Evolutionary conservation across 2,888 invertebrate species (phyloP).

Genomic region (Nomada flava): DNA sequence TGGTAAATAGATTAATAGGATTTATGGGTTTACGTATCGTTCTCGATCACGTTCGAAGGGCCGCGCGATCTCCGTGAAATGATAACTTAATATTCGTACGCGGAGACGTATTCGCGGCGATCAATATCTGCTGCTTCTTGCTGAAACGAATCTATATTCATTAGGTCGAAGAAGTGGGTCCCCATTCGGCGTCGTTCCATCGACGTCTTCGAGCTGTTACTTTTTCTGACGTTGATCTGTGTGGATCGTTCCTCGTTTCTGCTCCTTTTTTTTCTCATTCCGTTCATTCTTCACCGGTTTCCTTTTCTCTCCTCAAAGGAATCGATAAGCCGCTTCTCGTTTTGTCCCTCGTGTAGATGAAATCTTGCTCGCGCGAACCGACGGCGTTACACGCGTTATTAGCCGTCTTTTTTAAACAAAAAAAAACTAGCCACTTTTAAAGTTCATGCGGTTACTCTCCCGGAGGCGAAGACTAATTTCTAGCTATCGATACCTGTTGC

Average conservation of each 20-base stretch:
- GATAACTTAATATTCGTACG: constrained; percentile 71
- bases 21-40: not conserved
- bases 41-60: not conserved
- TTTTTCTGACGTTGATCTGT: constrained; percentile 63
- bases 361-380: constrained; percentile 19
- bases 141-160: constrained; percentile 71
- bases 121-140: constrained; percentile 71
- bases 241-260: constrained; percentile 32
- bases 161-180: constrained; percentile 63
- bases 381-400: constrained; percentile 35
- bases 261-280: not conserved
- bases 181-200: constrained; percentile 56
- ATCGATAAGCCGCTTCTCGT: constrained; percentile 26
- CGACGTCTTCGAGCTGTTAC: constrained; percentile 61
- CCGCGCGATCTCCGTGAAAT: constrained; percentile 41
- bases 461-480: constrained; percentile 61
- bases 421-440: not conserved
- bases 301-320: not conserved
- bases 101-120: constrained; percentile 62
- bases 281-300: not conserved
- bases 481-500: constrained; percentile 68
- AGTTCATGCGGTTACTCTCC: constrained; percentile 26
- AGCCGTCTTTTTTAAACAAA: constrained; percentile 16
- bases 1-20: not conserved
- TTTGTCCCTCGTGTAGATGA: constrained; percentile 3